Conservation (phyloP, 2,113 vertebrate species). For the Stegostoma tigrinum region DNA sequence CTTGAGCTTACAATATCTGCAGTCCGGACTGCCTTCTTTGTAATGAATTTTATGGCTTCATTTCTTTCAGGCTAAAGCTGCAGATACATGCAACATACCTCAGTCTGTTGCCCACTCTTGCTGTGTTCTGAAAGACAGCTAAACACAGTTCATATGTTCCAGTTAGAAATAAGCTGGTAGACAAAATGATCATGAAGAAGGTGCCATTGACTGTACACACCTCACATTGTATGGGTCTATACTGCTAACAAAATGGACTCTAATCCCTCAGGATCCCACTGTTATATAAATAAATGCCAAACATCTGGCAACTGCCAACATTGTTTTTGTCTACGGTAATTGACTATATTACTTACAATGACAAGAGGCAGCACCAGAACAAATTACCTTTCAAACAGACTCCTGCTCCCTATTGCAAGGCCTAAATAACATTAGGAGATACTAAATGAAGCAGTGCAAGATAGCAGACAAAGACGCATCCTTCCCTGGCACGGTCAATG, state of each 20-base stretch:
- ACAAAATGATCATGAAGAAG: not conserved
- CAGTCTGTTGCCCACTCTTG: not conserved
- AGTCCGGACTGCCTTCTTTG: no score
- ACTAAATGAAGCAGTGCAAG: no score
- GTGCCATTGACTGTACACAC: not conserved
- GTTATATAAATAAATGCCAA: not conserved
- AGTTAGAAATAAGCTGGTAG: not conserved
- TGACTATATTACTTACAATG: not conserved
- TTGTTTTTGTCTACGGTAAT: not conserved
- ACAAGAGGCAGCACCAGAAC: no score
- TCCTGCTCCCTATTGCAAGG: no score
- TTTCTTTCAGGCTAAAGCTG: no score
- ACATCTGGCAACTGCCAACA: not conserved
- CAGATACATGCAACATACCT: not conserved
- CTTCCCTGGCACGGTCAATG: no score
- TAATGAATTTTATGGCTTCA: no score
- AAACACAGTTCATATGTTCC: not conserved
- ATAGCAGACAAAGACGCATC: no score
- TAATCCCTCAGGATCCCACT: not conserved
- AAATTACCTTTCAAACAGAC: no score
- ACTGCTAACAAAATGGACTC: not conserved
- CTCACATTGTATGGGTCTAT: not conserved
- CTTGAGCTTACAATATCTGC: no score
- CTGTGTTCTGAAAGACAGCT: not conserved
- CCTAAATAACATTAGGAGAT: no score